Conservation (phyloP, 1,140 invertebrate species). For the Bombus huntii region DNA sequence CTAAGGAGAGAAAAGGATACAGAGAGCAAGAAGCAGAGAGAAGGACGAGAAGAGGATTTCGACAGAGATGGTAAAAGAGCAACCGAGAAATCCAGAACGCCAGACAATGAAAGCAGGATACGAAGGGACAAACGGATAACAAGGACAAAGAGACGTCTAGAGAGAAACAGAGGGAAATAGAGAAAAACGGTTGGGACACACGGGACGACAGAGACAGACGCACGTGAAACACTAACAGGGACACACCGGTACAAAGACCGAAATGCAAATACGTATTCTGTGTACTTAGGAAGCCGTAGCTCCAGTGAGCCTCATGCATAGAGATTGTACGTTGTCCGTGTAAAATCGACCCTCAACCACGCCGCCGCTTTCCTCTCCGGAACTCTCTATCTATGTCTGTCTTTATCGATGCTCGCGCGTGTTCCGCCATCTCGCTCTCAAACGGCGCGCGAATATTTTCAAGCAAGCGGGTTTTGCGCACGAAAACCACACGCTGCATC, state of each 20-base stretch:
- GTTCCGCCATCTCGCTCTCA: neutral
- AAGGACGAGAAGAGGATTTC: constrained; percentile 33
- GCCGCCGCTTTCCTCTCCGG: constrained; percentile 26
- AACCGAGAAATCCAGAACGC: neutral
- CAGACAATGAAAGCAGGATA: neutral
- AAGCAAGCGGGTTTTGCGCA: neutral
- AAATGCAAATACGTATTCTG: constrained; percentile 81
- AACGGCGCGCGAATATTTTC: constrained; percentile 13
- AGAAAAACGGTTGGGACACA: neutral
- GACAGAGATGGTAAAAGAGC: constrained; percentile 12
- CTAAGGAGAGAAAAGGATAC: neutral
- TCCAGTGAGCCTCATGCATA: constrained; percentile 80
- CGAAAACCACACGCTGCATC: constrained; percentile 20
- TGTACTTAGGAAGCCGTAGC: constrained; percentile 81
- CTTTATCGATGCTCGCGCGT: neutral
- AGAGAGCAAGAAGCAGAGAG: constrained; percentile 5
- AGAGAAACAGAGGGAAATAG: neutral
- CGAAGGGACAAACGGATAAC: constrained; percentile 31
- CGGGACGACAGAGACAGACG: constrained; percentile 25
- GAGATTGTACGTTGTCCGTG: constrained; percentile 79
- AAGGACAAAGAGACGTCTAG: neutral
- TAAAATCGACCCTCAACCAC: constrained; percentile 72
- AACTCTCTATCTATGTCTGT: constrained; percentile 21
- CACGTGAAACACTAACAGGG: constrained; percentile 67
- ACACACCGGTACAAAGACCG: constrained; percentile 79